Evolutionary conservation across 2,113 vertebrate genomes (phyloP).

Genomic region (Eonycteris spelaea): DNA sequence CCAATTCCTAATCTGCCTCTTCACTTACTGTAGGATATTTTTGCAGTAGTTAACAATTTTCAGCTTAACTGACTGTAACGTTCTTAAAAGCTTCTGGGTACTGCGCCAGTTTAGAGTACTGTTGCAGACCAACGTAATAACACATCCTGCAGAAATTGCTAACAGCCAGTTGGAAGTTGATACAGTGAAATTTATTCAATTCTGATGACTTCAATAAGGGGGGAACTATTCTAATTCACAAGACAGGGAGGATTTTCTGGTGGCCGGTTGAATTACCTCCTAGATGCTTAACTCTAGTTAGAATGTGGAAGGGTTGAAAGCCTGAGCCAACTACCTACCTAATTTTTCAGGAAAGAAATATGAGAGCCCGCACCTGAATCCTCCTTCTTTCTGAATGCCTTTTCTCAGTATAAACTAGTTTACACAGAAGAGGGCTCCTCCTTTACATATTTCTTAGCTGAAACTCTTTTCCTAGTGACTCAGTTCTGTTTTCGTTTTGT

Average conservation of each 20-base stretch:
- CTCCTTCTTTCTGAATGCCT: background rate
- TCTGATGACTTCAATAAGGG: background rate
- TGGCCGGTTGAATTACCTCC: slow-evolving; percentile 33
- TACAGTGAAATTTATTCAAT: slow-evolving; percentile 2
- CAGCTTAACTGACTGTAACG: background rate
- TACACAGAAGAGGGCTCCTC: background rate
- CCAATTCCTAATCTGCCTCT: background rate
- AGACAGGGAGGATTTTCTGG: background rate
- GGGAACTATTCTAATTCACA: background rate
- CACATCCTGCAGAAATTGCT: background rate
- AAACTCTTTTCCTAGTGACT: background rate
- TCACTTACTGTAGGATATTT: background rate
- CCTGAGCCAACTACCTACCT: background rate
- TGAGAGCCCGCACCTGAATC: background rate
- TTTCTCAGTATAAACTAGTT: background rate
- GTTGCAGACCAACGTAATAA: background rate
- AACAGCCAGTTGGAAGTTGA: background rate
- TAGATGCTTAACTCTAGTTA: slow-evolving; percentile 16
- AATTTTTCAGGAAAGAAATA: slow-evolving; percentile 43
- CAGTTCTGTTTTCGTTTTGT: background rate
- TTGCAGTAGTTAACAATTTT: slow-evolving; percentile 26
- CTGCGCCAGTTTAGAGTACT: background rate
- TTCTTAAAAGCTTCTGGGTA: background rate
- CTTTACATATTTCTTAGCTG: background rate
- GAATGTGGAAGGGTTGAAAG: background rate